phyloP scores from a whole-genome alignment of 2,113 vertebrate genomes.

The Nothoprocta pentlandii region DNA sequence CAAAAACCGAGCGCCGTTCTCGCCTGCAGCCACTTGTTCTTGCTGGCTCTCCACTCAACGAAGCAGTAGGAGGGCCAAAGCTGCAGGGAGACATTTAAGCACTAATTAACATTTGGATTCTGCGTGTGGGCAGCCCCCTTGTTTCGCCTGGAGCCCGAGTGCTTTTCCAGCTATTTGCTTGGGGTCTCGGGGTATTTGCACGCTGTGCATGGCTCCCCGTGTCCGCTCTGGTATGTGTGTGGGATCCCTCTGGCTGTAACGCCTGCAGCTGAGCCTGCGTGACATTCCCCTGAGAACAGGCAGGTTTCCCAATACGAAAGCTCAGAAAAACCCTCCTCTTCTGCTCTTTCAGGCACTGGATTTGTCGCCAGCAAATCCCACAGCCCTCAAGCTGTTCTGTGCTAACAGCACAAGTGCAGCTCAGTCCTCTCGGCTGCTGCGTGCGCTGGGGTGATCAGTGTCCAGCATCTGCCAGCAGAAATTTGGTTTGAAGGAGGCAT shows the following conservation, averaged over 20 bases:
- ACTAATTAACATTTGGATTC: constrained; percentile 60
- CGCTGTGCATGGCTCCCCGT: constrained; percentile 4
- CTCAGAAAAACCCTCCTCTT: neutral
- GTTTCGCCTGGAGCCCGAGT: constrained; percentile 31
- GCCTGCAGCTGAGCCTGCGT: constrained; percentile 33
- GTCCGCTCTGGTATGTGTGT: constrained; percentile 56
- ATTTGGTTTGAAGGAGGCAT: neutral
- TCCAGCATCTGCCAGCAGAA: neutral
- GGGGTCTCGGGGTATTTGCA: constrained; percentile 54
- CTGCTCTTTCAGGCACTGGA: neutral
- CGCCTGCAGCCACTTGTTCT: neutral
- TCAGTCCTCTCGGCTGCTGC: neutral
- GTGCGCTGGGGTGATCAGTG: neutral
- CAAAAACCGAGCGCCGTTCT: neutral
- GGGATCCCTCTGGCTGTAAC: constrained; percentile 37
- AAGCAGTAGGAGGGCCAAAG: neutral
- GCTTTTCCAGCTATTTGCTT: constrained; percentile 37
- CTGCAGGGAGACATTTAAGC: constrained; percentile 38
- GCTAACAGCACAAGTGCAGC: neutral
- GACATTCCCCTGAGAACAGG: neutral
- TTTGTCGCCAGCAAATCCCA: neutral
- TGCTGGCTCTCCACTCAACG: neutral
- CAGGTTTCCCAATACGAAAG: neutral
- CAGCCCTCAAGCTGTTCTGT: neutral
- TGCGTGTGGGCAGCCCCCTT: constrained; percentile 40